These are phyloP conservation scores for Actinernus sp. DNA, from an alignment of 92 coral and sea anemone species.

Conservation along the genomic window DNA sequence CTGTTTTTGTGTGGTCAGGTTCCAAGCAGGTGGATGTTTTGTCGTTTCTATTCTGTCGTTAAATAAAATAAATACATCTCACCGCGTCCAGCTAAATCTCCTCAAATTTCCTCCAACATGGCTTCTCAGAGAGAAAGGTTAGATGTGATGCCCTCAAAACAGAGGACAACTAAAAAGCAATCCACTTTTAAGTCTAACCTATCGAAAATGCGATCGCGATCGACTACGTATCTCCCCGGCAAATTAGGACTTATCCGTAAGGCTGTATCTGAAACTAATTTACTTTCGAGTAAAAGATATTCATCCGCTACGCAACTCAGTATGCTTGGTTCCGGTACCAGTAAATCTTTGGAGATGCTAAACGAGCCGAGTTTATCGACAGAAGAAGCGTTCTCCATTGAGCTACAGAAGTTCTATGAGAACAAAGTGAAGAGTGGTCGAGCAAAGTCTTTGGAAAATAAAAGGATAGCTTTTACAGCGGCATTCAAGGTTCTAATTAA, in stretches of 20 bases:
- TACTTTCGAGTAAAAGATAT: slow-evolving; percentile 23
- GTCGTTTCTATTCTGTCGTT: background rate
- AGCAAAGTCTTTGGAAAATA: slow-evolving; percentile 41
- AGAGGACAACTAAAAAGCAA: background rate
- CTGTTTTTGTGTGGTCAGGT: slow-evolving; percentile 9
- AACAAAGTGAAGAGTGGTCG: slow-evolving; percentile 52
- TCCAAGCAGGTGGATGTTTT: slow-evolving; percentile 32
- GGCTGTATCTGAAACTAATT: slow-evolving; percentile 24
- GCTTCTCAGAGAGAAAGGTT: background rate
- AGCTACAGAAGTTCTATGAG: slow-evolving; percentile 61
- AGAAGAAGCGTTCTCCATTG: slow-evolving; percentile 68
- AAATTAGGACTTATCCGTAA: slow-evolving; percentile 16
- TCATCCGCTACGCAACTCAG: slow-evolving; percentile 38
- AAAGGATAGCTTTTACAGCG: slow-evolving; percentile 68
- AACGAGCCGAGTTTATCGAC: background rate
- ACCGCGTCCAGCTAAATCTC: too few relatives aligned
- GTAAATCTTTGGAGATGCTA: slow-evolving; percentile 28
- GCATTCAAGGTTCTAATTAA: slow-evolving; percentile 70
- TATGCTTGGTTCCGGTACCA: slow-evolving; percentile 37
- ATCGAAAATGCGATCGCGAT: slow-evolving; percentile 27
- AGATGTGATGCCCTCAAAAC: background rate
- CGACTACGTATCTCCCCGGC: slow-evolving; percentile 15
- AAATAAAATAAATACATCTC: too few relatives aligned
- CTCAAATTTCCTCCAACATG: slow-evolving; percentile 1
- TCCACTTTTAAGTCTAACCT: background rate